phyloP scores from a whole-genome alignment of 2,113 vertebrate species.

The Saccopteryx bilineata region DNA sequence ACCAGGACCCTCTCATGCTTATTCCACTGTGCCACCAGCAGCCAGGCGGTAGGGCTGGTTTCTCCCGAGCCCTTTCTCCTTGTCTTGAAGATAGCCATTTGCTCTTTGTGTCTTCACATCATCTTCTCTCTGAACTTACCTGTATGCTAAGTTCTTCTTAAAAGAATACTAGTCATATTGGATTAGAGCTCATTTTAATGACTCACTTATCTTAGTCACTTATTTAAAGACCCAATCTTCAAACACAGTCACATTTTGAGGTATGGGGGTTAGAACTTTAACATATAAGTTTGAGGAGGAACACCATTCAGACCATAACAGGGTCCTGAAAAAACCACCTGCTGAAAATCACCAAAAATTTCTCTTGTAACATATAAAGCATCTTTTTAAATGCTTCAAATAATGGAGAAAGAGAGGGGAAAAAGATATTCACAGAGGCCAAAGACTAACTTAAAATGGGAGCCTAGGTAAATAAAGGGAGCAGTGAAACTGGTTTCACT shows the following conservation, averaged over 20 bases:
- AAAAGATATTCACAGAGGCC: not conserved
- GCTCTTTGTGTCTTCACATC: not conserved
- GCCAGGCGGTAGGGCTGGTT: not conserved
- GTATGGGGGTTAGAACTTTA: not conserved
- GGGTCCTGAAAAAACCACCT: conserved; percentile 38
- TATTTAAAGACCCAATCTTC: not conserved
- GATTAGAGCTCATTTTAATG: not conserved
- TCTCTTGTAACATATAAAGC: conserved; percentile 51
- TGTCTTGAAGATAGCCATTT: not conserved
- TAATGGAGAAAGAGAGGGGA: not conserved
- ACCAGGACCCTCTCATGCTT: too few relatives aligned
- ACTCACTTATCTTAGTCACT: not conserved
- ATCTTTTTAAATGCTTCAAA: conserved; percentile 54
- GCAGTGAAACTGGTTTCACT: not conserved
- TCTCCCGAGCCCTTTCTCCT: not conserved
- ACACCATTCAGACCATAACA: not conserved
- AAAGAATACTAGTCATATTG: not conserved
- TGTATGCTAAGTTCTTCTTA: conserved; percentile 16
- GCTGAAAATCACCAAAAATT: conserved; percentile 58
- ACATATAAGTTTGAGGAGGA: not conserved
- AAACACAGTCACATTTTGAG: not conserved
- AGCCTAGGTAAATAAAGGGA: not conserved
- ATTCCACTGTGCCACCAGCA: too few relatives aligned
- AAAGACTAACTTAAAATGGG: conserved; percentile 37
- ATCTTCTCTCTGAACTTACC: not conserved